A percentile compares a stretch with the other conserved stretches of the same genome.
Conservation (phyloP, 1,140 invertebrate genomes). For the Halictus rubicundus region DNA sequence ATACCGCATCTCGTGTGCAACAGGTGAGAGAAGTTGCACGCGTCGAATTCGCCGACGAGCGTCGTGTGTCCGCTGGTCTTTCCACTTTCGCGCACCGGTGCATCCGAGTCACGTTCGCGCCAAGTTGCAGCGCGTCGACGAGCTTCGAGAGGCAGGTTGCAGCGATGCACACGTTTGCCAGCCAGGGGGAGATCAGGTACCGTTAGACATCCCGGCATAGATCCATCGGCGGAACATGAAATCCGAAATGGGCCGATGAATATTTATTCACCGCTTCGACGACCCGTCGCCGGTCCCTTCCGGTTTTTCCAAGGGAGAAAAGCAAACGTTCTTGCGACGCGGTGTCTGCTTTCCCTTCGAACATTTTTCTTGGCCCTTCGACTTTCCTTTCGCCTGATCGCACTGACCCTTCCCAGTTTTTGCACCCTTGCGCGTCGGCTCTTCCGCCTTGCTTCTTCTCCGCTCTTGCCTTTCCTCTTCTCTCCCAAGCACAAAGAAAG, state of each 20-base stretch:
- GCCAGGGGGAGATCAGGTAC: conserved; percentile 18
- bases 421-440: background rate
- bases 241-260: conserved; percentile 54
- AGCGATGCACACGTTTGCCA: background rate
- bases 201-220: conserved; percentile 36
- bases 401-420: too few relatives aligned
- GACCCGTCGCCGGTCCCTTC: background rate
- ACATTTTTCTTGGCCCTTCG: background rate
- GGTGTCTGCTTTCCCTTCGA: too few relatives aligned
- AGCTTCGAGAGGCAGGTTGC: background rate
- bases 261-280: conserved; percentile 32
- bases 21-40: conserved; percentile 37
- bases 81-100: conserved; percentile 23
- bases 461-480: too few relatives aligned
- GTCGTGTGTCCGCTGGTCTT: background rate
- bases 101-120: conserved; percentile 30
- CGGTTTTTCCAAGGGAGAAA: background rate
- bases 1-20: conserved; percentile 21
- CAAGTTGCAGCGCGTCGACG: conserved; percentile 16
- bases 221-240: conserved; percentile 48
- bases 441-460: too few relatives aligned
- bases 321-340: background rate
- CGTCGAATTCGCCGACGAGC: conserved; percentile 25
- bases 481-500: too few relatives aligned
- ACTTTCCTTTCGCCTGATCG: background rate